Base-by-base conservation (phyloP, 2,113 vertebrate species). In the Trachemys scripta region DNA sequence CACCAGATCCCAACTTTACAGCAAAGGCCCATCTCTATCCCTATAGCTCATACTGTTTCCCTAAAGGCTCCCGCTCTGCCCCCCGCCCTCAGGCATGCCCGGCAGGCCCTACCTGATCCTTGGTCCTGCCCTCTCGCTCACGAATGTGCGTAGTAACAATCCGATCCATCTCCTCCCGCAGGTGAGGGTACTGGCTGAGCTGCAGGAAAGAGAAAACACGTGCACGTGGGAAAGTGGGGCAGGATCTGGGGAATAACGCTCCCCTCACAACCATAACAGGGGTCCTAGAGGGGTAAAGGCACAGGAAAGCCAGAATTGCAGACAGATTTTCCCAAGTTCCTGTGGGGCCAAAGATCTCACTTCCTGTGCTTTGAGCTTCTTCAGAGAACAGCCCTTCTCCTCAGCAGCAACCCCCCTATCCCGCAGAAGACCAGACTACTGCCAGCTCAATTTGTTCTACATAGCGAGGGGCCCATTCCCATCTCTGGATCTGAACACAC, bases 101-200 rank as follows among this genome's bases (percentile, higher is more conserved):
- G 4, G 56, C 5, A 8, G 6, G 8, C 49, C 95, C 97, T 97
- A 99, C 99, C 99, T 99, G 99, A 3, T 98, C 97, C 96, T 99
- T 99, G 69, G 99, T 99, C 95, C 99, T 99, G n/a, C 98, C 99
- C 96, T 99, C 99, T 7, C 99, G 97, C 90, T 99, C 99, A 5
- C 99, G 98, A 98, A 99, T 99, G 95, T 99, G 99, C 69, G 99
- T 99, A 31, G 99, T 99, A 80, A 99, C 99, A 0, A 99, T 99
- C 90, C 99, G 98, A 92, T 99, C 99, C 99, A 99, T 99, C 98
- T 99, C 99, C 95, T 99, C 99, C 38, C 99, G 98, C 90, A 99
- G 98, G 96, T 99, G 98, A 2, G 99, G 99, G 97, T 99, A 99
- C 91, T 99, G 99, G 97, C 99, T 99, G 95, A 99, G 99, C 99